Conservation (phyloP, 2,888 invertebrate species). For the Cryptus armator region DNA sequence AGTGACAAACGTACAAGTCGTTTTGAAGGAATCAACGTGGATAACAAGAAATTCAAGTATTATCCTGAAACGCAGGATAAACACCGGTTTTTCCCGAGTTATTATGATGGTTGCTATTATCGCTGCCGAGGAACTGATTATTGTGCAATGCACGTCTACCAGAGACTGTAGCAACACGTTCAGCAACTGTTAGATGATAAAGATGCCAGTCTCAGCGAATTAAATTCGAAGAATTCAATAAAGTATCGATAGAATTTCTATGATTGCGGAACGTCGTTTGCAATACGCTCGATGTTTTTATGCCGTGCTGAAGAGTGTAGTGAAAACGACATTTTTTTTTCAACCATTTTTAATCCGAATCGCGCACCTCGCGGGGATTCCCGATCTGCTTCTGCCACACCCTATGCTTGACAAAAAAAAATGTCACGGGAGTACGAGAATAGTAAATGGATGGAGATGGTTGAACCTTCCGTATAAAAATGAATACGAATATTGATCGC, state of each 20-base stretch:
- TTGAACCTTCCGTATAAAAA: background rate
- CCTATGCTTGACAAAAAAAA: no score
- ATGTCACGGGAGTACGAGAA: no score
- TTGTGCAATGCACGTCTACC: conserved; percentile 40
- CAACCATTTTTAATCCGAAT: no score
- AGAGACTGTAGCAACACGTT: conserved; percentile 53
- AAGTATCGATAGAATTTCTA: background rate
- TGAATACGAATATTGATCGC: background rate
- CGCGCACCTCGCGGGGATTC: no score
- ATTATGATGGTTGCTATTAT: background rate
- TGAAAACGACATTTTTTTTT: no score
- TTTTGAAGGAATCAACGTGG: background rate
- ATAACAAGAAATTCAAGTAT: conserved; percentile 17
- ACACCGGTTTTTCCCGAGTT: conserved; percentile 34
- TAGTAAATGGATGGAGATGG: background rate
- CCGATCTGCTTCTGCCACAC: no score
- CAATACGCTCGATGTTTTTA: background rate
- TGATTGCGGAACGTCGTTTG: background rate
- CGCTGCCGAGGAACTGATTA: conserved; percentile 11
- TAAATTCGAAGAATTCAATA: background rate
- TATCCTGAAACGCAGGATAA: background rate
- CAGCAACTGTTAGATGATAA: conserved; percentile 69
- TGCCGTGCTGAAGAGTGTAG: no score
- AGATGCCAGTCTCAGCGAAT: background rate
- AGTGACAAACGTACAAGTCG: background rate